Evolutionary conservation across 1,140 invertebrate species (phyloP).

Genomic region (Euschistus heros): DNA sequence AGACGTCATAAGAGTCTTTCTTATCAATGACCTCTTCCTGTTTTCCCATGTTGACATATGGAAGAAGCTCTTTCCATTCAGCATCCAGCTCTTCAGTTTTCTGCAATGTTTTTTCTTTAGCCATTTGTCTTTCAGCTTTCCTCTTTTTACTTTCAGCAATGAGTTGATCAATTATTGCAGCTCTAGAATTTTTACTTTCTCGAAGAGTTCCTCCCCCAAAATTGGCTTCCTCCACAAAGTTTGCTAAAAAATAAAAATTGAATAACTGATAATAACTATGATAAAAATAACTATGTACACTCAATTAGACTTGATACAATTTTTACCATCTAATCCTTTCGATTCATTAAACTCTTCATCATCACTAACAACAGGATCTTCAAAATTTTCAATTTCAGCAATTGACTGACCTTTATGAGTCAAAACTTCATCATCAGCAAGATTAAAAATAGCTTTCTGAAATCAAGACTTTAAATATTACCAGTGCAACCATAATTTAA

Average conservation of each 20-base stretch:
- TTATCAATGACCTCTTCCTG: conserved; percentile 38
- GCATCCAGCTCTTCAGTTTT: conserved; percentile 79
- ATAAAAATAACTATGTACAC: neutral
- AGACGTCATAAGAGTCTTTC: conserved; percentile 70
- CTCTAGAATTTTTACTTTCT: conserved; percentile 55
- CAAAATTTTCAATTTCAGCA: conserved; percentile 83
- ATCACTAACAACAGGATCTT: conserved; percentile 65
- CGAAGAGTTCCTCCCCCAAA: conserved; percentile 76
- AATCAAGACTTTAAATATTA: too few species aligned
- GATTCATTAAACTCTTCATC: conserved; percentile 57
- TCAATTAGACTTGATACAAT: too few species aligned
- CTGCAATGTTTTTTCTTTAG: conserved; percentile 70
- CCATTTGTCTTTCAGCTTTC: conserved; percentile 76
- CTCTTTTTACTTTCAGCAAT: conserved; percentile 80
- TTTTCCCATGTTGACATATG: conserved; percentile 43
- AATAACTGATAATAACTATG: neutral
- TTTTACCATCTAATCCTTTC: conserved; percentile 45
- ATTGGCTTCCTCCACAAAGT: conserved; percentile 77
- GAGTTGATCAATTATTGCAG: conserved; percentile 77
- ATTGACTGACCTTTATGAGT: conserved; percentile 81
- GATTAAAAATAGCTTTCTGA: conserved; percentile 63
- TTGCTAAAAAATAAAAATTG: conserved; percentile 41
- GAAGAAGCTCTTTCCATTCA: conserved; percentile 70
- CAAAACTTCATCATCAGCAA: conserved; percentile 76
- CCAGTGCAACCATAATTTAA: too few species aligned